These are phyloP conservation scores for Recurvirostra avosetta DNA, from an alignment of 2,113 vertebrate genomes.

Conservation along the genomic window DNA sequence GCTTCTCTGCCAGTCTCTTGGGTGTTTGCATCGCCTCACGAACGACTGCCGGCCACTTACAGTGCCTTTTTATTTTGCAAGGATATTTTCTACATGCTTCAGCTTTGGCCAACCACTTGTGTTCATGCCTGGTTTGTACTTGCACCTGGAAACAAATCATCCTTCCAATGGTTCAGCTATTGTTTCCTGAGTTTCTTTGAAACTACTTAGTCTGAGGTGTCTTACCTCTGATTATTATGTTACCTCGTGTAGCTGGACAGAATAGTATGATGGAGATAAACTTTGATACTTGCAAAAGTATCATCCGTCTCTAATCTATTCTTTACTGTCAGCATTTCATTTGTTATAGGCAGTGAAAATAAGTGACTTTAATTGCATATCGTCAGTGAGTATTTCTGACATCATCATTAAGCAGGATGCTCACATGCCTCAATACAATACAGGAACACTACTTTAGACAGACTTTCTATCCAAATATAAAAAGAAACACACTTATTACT, in stretches of 20 bases:
- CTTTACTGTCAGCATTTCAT: background rate
- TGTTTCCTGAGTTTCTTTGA: background rate
- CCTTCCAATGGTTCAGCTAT: background rate
- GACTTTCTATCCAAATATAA: background rate
- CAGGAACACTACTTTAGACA: background rate
- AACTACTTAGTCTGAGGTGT: background rate
- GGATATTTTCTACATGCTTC: background rate
- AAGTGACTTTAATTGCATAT: background rate
- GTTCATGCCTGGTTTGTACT: background rate
- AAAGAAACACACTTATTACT: background rate
- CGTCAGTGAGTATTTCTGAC: background rate
- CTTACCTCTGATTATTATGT: background rate
- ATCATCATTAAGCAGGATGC: background rate
- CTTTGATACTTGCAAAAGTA: background rate
- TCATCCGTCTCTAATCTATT: background rate
- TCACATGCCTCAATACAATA: background rate
- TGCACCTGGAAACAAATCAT: background rate
- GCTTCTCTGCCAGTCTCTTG: background rate
- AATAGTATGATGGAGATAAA: background rate
- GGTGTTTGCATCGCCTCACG: background rate
- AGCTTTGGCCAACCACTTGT: background rate
- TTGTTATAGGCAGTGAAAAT: background rate
- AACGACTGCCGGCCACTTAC: background rate
- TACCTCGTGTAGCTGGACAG: background rate
- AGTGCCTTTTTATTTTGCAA: background rate